Evolutionary conservation across 53 echinoderm and acorn worm species (phyloP), one percentile per base, ranked within the genome.

Genomic region (Holothuria leucospilota): DNA sequence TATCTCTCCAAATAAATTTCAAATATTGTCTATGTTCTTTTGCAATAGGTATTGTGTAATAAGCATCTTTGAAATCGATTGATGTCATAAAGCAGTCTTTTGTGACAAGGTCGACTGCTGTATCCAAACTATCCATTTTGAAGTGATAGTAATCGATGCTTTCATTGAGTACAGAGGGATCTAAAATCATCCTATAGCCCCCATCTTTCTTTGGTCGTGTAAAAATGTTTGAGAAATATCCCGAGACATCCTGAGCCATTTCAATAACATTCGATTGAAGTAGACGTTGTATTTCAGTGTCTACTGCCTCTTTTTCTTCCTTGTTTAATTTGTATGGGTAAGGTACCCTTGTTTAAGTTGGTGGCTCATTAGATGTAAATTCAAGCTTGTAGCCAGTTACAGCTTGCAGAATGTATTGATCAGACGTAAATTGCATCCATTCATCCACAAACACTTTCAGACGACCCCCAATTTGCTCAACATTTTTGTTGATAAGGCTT

Each of bases 131-230:
- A n/a, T n/a, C n/a, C n/a, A n/a, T n/a, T n/a, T n/a, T n/a, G n/a
- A n/a, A n/a, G n/a, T n/a, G n/a, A n/a, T n/a, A n/a, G n/a, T n/a
- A n/a, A n/a, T 27, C 84, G 59, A 93, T 75, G 46, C 16, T 70
- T 28, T 94, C 28, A 66, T 92, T 94, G 6, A 92, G 62, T 9
- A 79, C 59, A 59, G 53, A 62, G 6, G 89, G 51, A 68, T 92
- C 84, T 65, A 92, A 29, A 23, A 89, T 82, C 53, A 86, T 61
- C 12, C 92, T 58, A n/a, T 52, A 25, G 2, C 71, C 80, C 10
- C 92, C 92, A 87, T 92, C 86, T 58, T 92, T 90, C 69, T 94
- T 94, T 6, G 67, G 70, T 21, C 90, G n/a, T n/a, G n/a, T n/a
- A n/a, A n/a, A n/a, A n/a, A n/a, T n/a, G n/a, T n/a, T n/a, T n/a